Base-by-base conservation (phyloP, 2,888 invertebrate genomes). In the Pachydiplax longipennis region DNA sequence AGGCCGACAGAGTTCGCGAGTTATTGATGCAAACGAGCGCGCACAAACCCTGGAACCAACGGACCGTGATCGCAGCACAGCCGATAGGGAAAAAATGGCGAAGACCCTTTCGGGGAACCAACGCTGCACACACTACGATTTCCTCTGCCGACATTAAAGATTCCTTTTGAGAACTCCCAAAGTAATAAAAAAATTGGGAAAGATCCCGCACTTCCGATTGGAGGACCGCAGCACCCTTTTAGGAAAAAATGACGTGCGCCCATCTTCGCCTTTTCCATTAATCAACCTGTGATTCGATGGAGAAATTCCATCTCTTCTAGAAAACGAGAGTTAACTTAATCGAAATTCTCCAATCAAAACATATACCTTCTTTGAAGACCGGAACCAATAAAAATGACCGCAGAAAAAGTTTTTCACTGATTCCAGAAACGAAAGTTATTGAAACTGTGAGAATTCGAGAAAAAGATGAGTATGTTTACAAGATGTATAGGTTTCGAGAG, bases 91-190 rank as follows among this genome's bases (percentile, higher is more conserved):
- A 73, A 73, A 73, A 73, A 73, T 25, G 31, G 73, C 25, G 31
- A 31, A 61, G 48, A 25, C 87, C 61, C 87, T n/a, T 83, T 58
- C 83, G 83, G 58, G 53, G 58, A 83, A 53, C 83, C 83, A 25
- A 5, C 53, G 53, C 31, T 53, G 82, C 53, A 48, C 83, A 65
- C 8, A 65, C 65, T 65, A 25, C 65, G 15, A 25, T 58, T 31
- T 53, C 31, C 83, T 58, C 83, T 6, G 31, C 0, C 37, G 83
- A 83, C 87, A 87, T 87, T 87, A 87, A 87, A 87, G 58, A 87
- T 87, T 87, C 87, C 87, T 87, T 87, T 87, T 87, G 87, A 87
- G 58, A 8, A 12, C 73, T 65, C 22, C 65, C 8, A n/a, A 73
- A 73, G 31, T 31, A 31, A 73, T 31, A 31, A 73, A 25, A 44